Evolutionary conservation across 2,888 invertebrate genomes (phyloP), one percentile per base, ranked within the genome.

Genomic region (Alviniconcha strummeri): DNA sequence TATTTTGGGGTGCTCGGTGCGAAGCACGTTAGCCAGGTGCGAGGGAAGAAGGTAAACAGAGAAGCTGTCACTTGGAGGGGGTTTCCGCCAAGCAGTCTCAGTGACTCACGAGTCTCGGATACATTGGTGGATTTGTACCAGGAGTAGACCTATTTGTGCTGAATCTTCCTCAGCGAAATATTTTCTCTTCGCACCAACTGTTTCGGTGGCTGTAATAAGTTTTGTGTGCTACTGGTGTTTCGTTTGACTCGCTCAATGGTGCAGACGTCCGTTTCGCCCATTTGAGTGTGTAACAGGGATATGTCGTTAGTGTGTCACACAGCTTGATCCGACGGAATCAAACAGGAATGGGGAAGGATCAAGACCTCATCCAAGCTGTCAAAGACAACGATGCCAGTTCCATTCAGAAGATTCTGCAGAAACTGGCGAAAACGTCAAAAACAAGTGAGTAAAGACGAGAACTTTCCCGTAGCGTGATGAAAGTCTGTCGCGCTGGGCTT

Each of bases 301-400:
- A 82, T 82, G 82, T 82, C 82, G 75, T 60, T 60, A 6, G 57
- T 69, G 76, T 76, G 82, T 76, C 67, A 76, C 76, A 75, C n/a
- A 56, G 64, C 52, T 76, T 82, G 77, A 82, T 69, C 77, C 67
- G 76, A 60, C 54, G 13, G 9, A 13, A 11, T 60, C 36, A 36
- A 55, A 60, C 13, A 19, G 79, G 64, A 77, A 91, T 91, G 91
- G 91, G 90, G 19, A 90, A 90, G 84, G 91, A 91, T 84, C 90
- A 90, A 57, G 91, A 91, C 78, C 83, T 91, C 17, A 88, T 91
- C 56, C 90, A 90, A 80, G 90, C 91, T 54, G 90, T 91, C n/a
- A 89, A 89, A 82, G 90, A 91, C 80, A 88, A 87, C 76, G 89
- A 91, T 87, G 80, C 86, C 15, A 60, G 82, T 72, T 85, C 84